phyloP scores from a whole-genome alignment of 2,888 invertebrate genomes.

The Stenodema calcarata region DNA sequence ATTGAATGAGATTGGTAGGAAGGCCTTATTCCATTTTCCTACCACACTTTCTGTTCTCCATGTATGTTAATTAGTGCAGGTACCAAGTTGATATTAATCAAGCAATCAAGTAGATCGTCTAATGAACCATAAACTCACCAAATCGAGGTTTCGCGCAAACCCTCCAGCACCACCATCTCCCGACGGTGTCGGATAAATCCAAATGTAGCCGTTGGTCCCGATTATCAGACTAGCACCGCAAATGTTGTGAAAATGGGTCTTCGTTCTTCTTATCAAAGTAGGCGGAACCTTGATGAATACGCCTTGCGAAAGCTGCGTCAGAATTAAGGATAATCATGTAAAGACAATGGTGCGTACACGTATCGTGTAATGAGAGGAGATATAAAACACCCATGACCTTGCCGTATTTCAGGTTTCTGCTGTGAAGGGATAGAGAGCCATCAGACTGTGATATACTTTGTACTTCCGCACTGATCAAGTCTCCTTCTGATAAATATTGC shows the following conservation, averaged over 20 bases:
- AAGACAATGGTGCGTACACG: too few species aligned
- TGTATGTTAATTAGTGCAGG: too few species aligned
- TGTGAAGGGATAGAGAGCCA: slow-evolving; percentile 91
- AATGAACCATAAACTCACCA: slow-evolving; percentile 60
- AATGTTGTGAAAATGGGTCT: slow-evolving; percentile 94
- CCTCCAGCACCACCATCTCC: slow-evolving; percentile 74
- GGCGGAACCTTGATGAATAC: slow-evolving; percentile 89
- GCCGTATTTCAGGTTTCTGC: slow-evolving; percentile 95
- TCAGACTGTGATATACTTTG: slow-evolving; percentile 84
- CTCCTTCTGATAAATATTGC: slow-evolving; percentile 88
- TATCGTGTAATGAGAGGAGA: too few species aligned
- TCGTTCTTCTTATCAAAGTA: slow-evolving; percentile 87
- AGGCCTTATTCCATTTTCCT: too few species aligned
- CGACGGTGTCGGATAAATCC: slow-evolving; percentile 76
- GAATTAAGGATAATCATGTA: background rate
- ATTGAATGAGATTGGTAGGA: too few species aligned
- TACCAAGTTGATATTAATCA: too few species aligned
- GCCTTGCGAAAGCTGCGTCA: slow-evolving; percentile 79
- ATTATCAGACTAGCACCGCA: slow-evolving; percentile 92
- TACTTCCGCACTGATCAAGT: slow-evolving; percentile 97
- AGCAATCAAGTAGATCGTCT: too few species aligned
- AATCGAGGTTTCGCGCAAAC: slow-evolving; percentile 77
- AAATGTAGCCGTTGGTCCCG: slow-evolving; percentile 96
- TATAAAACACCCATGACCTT: slow-evolving; percentile 68
- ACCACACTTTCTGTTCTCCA: too few species aligned